These are phyloP conservation scores for Coendou prehensilis DNA, from an alignment of 2,797 vertebrate species.

Conservation along the genomic window DNA sequence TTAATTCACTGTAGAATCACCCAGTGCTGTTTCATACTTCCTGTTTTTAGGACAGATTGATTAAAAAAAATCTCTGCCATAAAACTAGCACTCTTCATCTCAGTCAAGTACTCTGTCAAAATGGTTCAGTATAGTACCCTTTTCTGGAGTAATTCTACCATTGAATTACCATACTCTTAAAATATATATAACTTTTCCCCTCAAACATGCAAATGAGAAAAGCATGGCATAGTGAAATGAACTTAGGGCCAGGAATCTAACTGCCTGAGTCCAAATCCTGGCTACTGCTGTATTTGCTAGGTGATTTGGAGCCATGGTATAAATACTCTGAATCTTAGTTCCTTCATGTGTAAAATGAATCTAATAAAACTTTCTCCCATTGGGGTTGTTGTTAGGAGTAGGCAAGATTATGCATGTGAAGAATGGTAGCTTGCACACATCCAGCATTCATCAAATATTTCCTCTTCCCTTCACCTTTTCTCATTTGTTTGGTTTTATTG, in stretches of 20 bases:
- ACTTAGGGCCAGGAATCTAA: background rate
- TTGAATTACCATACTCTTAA: conserved; percentile 15
- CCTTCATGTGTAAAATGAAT: background rate
- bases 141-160: conserved; percentile 41
- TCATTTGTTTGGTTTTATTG: background rate
- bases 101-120: conserved; percentile 3
- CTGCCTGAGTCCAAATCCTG: background rate
- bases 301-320: background rate
- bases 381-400: background rate
- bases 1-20: conserved; percentile 30
- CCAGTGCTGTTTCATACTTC: conserved; percentile 33
- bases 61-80: conserved; percentile 8
- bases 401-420: background rate
- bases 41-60: conserved; percentile 26
- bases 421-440: background rate
- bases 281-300: background rate
- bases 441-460: background rate
- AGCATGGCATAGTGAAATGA: background rate
- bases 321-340: background rate
- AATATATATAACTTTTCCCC: background rate
- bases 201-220: background rate
- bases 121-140: conserved; percentile 27
- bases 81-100: conserved; percentile 52
- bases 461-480: background rate
- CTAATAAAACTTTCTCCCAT: background rate